Evolutionary conservation across 2,888 invertebrate species (phyloP), one percentile per base, ranked within the genome.

Genomic region (Mythimna lalbum): DNA sequence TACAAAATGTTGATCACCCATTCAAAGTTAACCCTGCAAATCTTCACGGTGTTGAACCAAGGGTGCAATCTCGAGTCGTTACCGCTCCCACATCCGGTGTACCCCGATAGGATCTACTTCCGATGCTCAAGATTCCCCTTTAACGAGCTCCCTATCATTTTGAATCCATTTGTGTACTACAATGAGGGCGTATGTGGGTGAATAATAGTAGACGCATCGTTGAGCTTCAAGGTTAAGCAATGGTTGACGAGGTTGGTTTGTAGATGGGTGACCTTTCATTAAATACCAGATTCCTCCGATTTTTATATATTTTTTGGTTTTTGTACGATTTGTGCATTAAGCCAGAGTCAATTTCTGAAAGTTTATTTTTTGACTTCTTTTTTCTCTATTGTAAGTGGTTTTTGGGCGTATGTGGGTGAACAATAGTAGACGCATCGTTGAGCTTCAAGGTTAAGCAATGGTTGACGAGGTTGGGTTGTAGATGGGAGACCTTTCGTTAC

Each of bases 61-160:
- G 84, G 85, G 87, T 86, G 85, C 90, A 89, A 91, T 91, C 90
- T 91, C 83, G 80, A 88, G 89, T 89, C 91, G 91, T 91, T 91
- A 89, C 85, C 88, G 88, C 90, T 65, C 91, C 89, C 86, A 83
- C 85, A 87, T 89, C 90, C 90, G 89, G 86, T 85, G 82, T 85
- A 81, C 84, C 81, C 86, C 78, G 90, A 90, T 90, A 86, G 73
- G 74, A 88, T 89, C 87, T 80, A 83, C 86, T 88, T 90, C 90
- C 91, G 90, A 81, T 61, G 76, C 77, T 77, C 73, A 76, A 84
- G 81, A 84, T 87, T 78, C 82, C 86, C 89, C 88, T 88, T 88
- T 89, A 92, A 91, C 90, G 89, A 90, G 88, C 78, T 57, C 70
- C 82, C 86, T 88, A 90, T 91, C 90, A 87, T 90, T 70, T 91